Conservation (phyloP, 2,797 vertebrate genomes). For the Chelonia mydas region DNA sequence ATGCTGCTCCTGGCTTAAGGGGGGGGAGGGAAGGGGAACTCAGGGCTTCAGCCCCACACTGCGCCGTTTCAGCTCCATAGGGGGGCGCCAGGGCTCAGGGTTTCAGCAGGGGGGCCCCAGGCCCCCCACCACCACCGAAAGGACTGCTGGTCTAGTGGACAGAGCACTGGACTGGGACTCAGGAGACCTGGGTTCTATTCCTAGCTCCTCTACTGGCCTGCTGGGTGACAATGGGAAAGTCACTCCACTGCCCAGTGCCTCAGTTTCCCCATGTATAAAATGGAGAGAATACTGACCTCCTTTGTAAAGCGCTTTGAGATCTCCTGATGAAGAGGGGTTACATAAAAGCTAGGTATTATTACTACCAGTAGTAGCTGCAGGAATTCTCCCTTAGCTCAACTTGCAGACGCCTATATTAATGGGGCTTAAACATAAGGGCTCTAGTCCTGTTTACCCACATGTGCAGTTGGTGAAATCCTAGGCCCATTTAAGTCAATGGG, state of each 20-base stretch:
- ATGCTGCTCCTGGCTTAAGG: too few species aligned
- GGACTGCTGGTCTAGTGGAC: neutral
- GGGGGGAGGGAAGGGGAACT: too few species aligned
- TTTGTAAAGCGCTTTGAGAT: neutral
- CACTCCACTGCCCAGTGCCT: neutral
- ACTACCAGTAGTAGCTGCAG: neutral
- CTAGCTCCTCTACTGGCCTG: neutral
- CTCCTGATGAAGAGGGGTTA: neutral
- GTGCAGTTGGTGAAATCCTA: neutral
- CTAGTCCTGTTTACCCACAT: neutral
- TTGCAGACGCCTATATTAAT: neutral
- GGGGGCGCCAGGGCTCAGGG: too few species aligned
- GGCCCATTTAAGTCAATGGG: neutral
- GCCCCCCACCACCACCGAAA: too few species aligned
- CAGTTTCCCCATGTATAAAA: neutral
- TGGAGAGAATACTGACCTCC: neutral
- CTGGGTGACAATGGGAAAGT: neutral
- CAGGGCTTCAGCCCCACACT: too few species aligned
- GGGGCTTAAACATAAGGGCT: neutral
- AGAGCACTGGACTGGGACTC: neutral
- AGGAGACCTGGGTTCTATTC: too few species aligned
- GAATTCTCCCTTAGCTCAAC: neutral
- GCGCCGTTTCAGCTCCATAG: too few species aligned
- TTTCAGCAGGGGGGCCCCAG: too few species aligned
- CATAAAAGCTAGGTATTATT: neutral